Evolutionary conservation across 2,888 invertebrate species (phyloP).

Genomic region (Xestia c-nigrum): DNA sequence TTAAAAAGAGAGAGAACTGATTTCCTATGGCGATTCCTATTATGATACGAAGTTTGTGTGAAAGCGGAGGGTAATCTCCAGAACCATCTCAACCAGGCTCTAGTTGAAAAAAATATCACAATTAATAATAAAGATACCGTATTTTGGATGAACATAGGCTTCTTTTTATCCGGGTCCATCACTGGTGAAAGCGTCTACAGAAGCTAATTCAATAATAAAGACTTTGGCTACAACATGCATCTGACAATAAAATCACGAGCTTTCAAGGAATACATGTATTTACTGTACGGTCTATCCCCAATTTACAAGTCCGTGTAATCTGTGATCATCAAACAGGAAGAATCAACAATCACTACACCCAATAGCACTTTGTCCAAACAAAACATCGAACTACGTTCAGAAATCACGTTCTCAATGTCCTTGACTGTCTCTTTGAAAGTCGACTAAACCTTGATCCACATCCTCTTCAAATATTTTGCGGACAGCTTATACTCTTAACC

Average conservation of each 20-base stretch:
- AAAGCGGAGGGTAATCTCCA: too few species aligned
- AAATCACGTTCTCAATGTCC: neutral
- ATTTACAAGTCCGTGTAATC: neutral
- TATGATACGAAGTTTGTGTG: neutral
- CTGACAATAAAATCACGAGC: neutral
- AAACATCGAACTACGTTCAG: neutral
- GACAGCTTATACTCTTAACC: conserved; percentile 14
- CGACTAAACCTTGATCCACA: neutral
- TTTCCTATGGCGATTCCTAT: neutral
- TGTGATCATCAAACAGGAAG: neutral
- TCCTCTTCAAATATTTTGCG: conserved; percentile 11
- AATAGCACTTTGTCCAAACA: neutral
- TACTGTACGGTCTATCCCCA: neutral
- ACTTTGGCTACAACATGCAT: neutral
- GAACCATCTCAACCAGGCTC: neutral
- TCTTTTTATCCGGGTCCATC: neutral
- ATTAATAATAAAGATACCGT: neutral
- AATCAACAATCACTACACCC: neutral
- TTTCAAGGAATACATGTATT: neutral
- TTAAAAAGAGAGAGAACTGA: neutral
- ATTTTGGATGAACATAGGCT: neutral
- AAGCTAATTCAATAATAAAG: neutral
- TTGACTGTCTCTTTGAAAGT: neutral
- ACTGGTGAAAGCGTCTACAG: rapidly evolving
- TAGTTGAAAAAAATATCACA: neutral